Evolutionary conservation across 2,113 vertebrate genomes (phyloP).

Genomic region (Jacana jacana): DNA sequence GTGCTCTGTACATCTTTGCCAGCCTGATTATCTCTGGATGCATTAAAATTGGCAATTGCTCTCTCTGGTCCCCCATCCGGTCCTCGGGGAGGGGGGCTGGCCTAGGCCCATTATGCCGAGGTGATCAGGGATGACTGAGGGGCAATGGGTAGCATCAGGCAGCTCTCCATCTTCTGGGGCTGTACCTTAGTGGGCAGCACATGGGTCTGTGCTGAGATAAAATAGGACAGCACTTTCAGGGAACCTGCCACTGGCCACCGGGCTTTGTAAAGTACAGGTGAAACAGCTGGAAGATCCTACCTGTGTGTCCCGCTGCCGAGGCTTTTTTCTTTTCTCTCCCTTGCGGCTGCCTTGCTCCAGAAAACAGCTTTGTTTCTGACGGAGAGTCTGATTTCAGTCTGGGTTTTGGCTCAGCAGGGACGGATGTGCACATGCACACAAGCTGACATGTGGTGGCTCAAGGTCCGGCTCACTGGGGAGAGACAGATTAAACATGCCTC

Average conservation of each 20-base stretch:
- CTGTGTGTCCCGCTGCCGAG: accelerated
- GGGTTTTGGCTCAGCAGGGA: background rate
- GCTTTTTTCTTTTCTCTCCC: background rate
- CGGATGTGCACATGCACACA: accelerated
- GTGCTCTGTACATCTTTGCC: conserved; percentile 21
- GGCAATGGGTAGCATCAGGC: background rate
- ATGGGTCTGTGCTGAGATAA: background rate
- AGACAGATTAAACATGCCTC: background rate
- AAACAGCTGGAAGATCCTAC: background rate
- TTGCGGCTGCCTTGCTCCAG: background rate
- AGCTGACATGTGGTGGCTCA: background rate
- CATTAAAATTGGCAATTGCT: background rate
- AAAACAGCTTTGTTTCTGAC: background rate
- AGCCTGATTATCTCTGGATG: conserved; percentile 10
- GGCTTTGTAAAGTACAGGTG: background rate
- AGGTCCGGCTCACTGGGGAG: background rate
- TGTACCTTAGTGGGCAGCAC: background rate
- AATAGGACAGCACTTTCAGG: background rate
- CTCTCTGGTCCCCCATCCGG: background rate
- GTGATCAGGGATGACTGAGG: background rate
- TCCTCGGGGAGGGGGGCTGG: background rate
- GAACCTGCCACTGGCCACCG: accelerated
- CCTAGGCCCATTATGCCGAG: background rate
- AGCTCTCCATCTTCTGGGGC: background rate
- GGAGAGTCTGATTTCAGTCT: background rate